phyloP scores from a whole-genome alignment of 2,888 invertebrate species.

The Ectemnius cavifrons region DNA sequence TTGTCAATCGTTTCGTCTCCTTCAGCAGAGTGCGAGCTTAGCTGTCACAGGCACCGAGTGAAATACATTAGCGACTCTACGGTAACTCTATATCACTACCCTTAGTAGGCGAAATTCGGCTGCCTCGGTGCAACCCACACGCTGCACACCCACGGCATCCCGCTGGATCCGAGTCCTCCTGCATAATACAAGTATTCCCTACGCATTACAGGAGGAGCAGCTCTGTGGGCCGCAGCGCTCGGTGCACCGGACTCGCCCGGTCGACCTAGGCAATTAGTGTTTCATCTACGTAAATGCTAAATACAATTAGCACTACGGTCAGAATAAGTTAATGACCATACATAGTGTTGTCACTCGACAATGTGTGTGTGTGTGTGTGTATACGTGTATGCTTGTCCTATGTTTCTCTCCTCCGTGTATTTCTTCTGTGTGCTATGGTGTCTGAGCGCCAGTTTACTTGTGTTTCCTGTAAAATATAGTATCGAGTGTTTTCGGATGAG shows the following conservation, averaged over 20 bases:
- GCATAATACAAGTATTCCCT: background rate
- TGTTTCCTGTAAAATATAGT: constrained; percentile 3
- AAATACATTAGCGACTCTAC: constrained; percentile 68
- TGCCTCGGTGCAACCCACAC: constrained; percentile 26
- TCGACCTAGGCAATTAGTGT: constrained; percentile 70
- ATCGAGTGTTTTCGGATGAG: constrained; percentile 6
- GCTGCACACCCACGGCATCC: constrained; percentile 1
- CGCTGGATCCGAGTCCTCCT: background rate
- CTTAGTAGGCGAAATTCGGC: constrained; percentile 66
- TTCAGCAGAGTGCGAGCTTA: constrained; percentile 42
- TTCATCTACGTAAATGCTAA: constrained; percentile 73
- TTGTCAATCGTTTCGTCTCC: constrained; percentile 52
- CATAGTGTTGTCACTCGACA: constrained; percentile 16
- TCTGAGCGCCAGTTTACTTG: constrained; percentile 12
- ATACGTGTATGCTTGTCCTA: constrained; percentile 23
- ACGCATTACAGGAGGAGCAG: no score
- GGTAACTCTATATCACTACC: constrained; percentile 73
- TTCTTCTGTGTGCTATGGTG: background rate
- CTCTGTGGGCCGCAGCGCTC: constrained; percentile 32
- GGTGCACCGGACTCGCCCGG: constrained; percentile 44
- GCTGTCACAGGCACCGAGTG: constrained; percentile 66
- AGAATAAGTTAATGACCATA: constrained; percentile 73
- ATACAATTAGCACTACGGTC: constrained; percentile 75
- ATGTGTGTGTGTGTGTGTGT: constrained; percentile 28
- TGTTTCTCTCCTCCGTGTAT: background rate